phyloP scores from a whole-genome alignment of 1,140 invertebrate genomes.

The Cotesia chilonis region DNA sequence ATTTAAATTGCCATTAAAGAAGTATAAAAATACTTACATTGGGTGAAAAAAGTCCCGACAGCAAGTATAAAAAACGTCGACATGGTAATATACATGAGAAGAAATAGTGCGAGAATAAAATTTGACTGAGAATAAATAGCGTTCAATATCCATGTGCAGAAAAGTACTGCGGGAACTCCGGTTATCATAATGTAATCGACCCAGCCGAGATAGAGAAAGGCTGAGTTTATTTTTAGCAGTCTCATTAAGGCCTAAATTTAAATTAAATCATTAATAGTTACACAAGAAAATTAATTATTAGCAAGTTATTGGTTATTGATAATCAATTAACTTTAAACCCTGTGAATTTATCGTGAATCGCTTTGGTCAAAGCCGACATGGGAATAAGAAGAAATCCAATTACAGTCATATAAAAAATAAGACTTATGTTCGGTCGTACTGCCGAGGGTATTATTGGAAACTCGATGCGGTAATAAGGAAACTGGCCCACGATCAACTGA shows the following conservation, averaged over 20 bases:
- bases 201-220: conserved; percentile 42
- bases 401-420: conserved; percentile 45
- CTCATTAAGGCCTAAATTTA: conserved; percentile 41
- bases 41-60: conserved; percentile 41
- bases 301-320: conserved; percentile 3
- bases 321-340: conserved; percentile 42
- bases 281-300: conserved; percentile 1
- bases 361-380: conserved; percentile 35
- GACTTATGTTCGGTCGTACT: conserved; percentile 39
- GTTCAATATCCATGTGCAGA: conserved; percentile 34
- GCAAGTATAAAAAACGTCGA: conserved; percentile 40
- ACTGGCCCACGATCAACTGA: conserved; percentile 35
- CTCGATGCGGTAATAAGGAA: conserved; percentile 39
- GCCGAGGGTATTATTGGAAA: conserved; percentile 38
- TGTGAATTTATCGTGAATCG: conserved; percentile 43
- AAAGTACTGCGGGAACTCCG: conserved; percentile 38
- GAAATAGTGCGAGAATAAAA: conserved; percentile 34
- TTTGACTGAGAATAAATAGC: conserved; percentile 36
- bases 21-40: conserved; percentile 36
- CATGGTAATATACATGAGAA: conserved; percentile 41
- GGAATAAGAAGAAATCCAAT: conserved; percentile 40
- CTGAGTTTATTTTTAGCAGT: conserved; percentile 39
- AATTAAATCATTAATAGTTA: neutral
- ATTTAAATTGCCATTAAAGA: too few species aligned
- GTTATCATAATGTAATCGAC: conserved; percentile 43